Conservation (phyloP, 2,113 vertebrate species). For the Columba livia region DNA sequence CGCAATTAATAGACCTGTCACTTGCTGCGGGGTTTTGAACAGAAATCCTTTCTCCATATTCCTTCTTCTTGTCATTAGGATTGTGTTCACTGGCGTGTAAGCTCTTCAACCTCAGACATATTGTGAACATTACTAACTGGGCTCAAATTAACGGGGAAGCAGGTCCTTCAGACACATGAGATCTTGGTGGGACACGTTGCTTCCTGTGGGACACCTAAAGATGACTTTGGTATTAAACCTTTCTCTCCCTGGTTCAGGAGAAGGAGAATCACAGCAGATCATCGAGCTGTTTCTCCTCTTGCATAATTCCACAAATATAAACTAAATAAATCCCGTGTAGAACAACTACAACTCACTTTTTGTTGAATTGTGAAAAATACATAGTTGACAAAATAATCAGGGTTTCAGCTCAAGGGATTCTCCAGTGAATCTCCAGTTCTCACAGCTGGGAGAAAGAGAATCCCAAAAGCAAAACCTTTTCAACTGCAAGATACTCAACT, state of each 20-base stretch:
- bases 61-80: background rate
- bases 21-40: background rate
- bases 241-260: background rate
- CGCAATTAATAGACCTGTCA: background rate
- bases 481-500: background rate
- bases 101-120: background rate
- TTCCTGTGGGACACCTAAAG: fast-evolving
- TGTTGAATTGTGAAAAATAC: background rate
- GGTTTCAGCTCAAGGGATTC: background rate
- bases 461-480: background rate
- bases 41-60: background rate
- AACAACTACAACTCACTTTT: background rate
- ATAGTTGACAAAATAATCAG: background rate
- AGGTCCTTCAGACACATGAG: background rate
- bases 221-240: background rate
- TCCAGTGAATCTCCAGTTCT: background rate
- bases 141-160: background rate
- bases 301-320: background rate
- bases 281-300: background rate
- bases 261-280: background rate
- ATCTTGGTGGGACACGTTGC: background rate
- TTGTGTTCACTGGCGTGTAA: background rate
- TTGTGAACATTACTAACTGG: background rate
- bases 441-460: background rate
- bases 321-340: background rate